Evolutionary conservation across 2,888 invertebrate genomes (phyloP), one percentile per base, ranked within the genome.

Genomic region (Macropis europaea): DNA sequence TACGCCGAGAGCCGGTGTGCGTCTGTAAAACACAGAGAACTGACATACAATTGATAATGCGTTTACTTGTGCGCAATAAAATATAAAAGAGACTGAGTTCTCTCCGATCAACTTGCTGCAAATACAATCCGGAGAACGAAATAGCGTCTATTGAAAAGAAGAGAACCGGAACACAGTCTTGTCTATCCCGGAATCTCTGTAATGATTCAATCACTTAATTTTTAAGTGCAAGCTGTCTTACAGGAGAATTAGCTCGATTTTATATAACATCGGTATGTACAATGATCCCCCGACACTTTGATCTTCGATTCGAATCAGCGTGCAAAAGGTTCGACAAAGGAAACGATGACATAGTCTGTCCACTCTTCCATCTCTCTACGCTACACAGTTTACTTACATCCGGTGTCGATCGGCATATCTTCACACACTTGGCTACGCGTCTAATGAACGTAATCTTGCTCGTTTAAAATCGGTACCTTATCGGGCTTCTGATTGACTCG

Each of bases 401-500:
- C 48, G 17, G 28, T 54, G 19, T 19, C 19, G 43, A 32, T 50
- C 15, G 47, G 53, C 45, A 34, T 38, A 52, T 47, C 19, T 40
- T 40, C 47, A 47, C 32, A 40, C 40, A 45, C 13, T 28, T 57
- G 17, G 6, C 19, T 22, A 24, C 7, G 2, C 30, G n/a, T 40
- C 52, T 81, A 81, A 17, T 67, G 77, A 47, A 71, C 64, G 13
- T 68, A 61, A 11, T 79, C 77, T 11, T 73, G 70, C 7, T 77
- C 73, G 17, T 69, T 68, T 15, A 82, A 40, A 13, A 81, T 77
- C 24, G 82, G 79, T 13, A 73, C 28, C 54, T 82, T 82, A 19
- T 82, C 81, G 54, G n/a, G 59, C 15, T 90, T 89, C 6, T 84
- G 89, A 75, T 71, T 82, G 0, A 82, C 79, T 38, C 86, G 82